Evolutionary conservation across 2,113 vertebrate species (phyloP).

Genomic region (Sinosuthora webbiana): DNA sequence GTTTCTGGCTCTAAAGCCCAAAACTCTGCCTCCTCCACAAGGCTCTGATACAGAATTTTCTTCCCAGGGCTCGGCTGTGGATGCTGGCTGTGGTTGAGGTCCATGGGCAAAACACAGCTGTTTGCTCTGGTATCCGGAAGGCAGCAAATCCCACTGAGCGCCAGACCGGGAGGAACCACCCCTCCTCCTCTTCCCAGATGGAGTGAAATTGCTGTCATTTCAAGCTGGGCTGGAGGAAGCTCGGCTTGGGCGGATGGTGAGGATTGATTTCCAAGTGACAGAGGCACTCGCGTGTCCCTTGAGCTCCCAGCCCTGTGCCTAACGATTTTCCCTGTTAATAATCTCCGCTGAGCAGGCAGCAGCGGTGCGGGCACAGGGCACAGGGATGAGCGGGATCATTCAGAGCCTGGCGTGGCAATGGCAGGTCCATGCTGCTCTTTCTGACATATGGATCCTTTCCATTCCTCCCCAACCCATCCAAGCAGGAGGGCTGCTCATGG

Average conservation of each 20-base stretch:
- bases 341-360: not conserved
- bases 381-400: not conserved
- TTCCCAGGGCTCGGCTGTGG: accelerated
- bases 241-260: not conserved
- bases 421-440: not conserved
- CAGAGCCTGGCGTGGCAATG: not conserved
- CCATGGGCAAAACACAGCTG: not conserved
- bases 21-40: not conserved
- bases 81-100: not conserved
- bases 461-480: not conserved
- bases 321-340: conserved; percentile 23
- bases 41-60: not conserved
- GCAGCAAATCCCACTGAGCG: not conserved
- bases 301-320: not conserved
- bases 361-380: not conserved
- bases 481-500: not conserved
- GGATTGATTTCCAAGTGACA: conserved; percentile 38
- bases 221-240: not conserved
- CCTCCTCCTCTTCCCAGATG: not conserved
- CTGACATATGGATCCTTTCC: not conserved
- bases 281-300: not conserved
- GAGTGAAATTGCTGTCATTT: not conserved
- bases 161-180: accelerated
- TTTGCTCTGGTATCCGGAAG: not conserved
- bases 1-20: not conserved